These are phyloP conservation scores for Lasioglossum leucozonium DNA, from an alignment of 2,888 invertebrate species.

Conservation along the genomic window DNA sequence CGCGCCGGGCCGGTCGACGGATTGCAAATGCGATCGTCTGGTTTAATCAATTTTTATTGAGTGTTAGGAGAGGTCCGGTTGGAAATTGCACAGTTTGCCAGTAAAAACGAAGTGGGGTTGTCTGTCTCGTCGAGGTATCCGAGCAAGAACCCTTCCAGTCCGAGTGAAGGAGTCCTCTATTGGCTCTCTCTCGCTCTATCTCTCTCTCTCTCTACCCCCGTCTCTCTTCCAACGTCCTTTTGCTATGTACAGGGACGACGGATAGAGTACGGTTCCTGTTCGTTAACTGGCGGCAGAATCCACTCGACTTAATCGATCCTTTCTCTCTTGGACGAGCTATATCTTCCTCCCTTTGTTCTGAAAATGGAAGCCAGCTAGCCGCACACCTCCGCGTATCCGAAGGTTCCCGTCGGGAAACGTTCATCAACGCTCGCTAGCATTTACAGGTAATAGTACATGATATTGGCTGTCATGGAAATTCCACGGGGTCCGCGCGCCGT, in stretches of 20 bases:
- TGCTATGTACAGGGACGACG: conserved; percentile 35
- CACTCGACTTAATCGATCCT: conserved; percentile 73
- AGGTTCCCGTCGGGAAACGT: conserved; percentile 27
- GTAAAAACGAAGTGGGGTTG: conserved; percentile 47
- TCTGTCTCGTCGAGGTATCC: conserved; percentile 26
- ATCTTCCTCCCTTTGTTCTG: conserved; percentile 59
- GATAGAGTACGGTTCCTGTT: conserved; percentile 60
- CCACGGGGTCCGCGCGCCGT: conserved; percentile 17
- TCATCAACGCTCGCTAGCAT: conserved; percentile 40
- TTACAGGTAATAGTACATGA: conserved; percentile 46
- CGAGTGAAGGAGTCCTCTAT: conserved; percentile 32
- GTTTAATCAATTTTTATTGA: conserved; percentile 49
- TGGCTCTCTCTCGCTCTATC: conserved; percentile 19
- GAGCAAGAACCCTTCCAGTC: conserved; percentile 30
- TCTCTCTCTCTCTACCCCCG: not conserved
- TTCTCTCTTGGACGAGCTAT: conserved; percentile 57
- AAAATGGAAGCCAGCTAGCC: conserved; percentile 55
- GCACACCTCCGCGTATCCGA: conserved; percentile 40
- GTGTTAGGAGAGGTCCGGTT: not conserved
- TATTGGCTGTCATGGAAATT: conserved; percentile 39
- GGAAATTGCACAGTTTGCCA: conserved; percentile 39
- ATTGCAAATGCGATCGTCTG: conserved; percentile 10
- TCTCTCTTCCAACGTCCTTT: conserved; percentile 8
- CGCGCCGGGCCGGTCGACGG: no score
- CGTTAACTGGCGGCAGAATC: conserved; percentile 71